Conservation (phyloP, 2,797 vertebrate genomes). For the Poliocrania exsul region DNA sequence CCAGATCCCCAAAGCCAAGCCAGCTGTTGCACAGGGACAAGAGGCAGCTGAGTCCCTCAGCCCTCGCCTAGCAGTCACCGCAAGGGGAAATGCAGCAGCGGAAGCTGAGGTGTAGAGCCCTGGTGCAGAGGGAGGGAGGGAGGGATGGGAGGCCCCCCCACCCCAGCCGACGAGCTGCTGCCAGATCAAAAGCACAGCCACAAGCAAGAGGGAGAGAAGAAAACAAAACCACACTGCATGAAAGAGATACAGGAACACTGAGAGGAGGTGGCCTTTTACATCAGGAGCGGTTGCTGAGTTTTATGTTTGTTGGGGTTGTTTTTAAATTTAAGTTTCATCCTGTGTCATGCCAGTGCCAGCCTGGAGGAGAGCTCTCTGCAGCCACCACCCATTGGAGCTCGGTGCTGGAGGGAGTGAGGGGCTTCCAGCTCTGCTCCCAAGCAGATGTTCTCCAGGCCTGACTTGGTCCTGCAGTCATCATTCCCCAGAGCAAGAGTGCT, state of each 20-base stretch:
- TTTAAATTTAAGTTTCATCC: neutral
- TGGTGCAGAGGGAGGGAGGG: neutral
- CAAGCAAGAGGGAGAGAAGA: slow-evolving; percentile 32
- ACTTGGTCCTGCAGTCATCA: neutral
- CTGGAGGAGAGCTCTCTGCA: neutral
- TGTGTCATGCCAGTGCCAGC: neutral
- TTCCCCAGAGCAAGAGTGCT: neutral
- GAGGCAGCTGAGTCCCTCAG: neutral
- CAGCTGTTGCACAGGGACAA: neutral
- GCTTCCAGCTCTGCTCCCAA: neutral
- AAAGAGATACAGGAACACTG: neutral
- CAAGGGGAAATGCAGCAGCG: neutral
- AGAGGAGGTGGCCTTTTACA: neutral
- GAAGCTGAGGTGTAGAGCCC: neutral
- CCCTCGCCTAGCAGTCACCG: rapidly evolving
- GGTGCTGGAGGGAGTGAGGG: neutral
- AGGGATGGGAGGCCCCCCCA: neutral
- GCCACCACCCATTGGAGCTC: neutral
- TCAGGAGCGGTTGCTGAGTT: neutral
- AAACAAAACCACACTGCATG: slow-evolving; percentile 45
- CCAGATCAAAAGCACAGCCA: slow-evolving; percentile 58
- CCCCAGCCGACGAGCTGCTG: neutral
- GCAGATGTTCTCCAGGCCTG: neutral
- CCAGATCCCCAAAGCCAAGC: neutral
- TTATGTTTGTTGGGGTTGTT: neutral